These are phyloP conservation scores for Hermodice carunculata DNA, from an alignment of 2,888 invertebrate species.

Conservation along the genomic window DNA sequence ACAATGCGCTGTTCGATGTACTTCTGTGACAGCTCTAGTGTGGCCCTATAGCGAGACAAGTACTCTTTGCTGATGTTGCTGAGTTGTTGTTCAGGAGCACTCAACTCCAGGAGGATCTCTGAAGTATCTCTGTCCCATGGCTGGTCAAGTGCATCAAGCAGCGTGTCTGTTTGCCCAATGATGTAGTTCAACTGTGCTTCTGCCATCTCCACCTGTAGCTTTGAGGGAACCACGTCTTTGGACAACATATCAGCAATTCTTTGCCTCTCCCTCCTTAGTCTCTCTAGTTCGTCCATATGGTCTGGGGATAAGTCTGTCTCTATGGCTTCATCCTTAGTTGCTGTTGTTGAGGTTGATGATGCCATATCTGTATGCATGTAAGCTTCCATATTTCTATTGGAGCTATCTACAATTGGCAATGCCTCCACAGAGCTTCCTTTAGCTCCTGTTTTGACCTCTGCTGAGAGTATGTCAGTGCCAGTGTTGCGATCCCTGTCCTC, in stretches of 20 bases:
- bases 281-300: conserved; percentile 54
- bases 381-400: no score
- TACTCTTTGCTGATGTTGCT: conserved; percentile 50
- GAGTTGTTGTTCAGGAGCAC: conserved; percentile 29
- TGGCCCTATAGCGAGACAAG: conserved; percentile 51
- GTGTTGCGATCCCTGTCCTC: background rate
- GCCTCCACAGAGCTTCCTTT: background rate
- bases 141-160: conserved; percentile 61
- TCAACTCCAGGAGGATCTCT: conserved; percentile 28
- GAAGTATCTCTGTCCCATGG: conserved; percentile 26
- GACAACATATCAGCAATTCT: conserved; percentile 64
- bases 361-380: no score
- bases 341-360: background rate
- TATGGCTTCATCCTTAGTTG: conserved; percentile 29
- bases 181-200: conserved; percentile 70
- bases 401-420: no score
- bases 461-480: background rate
- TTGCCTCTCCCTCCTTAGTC: conserved; percentile 59
- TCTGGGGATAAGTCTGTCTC: conserved; percentile 28
- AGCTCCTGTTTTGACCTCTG: background rate
- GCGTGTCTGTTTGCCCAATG: conserved; percentile 68
- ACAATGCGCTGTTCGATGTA: conserved; percentile 58
- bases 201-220: conserved; percentile 65
- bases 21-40: conserved; percentile 57
- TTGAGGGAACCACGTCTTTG: conserved; percentile 64